Evolutionary conservation across 2,797 vertebrate species (phyloP).

Genomic region (Neosalanx taihuensis): DNA sequence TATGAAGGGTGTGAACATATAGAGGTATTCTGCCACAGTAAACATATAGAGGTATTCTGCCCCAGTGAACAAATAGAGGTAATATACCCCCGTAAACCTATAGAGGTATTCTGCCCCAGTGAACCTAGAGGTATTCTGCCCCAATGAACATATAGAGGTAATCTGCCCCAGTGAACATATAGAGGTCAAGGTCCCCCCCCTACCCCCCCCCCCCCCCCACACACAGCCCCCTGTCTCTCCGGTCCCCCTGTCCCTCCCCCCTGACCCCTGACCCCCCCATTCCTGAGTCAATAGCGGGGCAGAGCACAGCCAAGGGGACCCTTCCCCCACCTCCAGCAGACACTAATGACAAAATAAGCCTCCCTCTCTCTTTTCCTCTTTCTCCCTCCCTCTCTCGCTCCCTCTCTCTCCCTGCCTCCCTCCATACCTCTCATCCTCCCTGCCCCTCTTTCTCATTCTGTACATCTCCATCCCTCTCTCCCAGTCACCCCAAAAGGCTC

Average conservation of each 20-base stretch:
- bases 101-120: too few species aligned
- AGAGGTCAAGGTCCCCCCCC: constrained; percentile 84
- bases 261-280: constrained; percentile 80
- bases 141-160: constrained; percentile 58
- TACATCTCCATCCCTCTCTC: constrained; percentile 38
- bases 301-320: constrained; percentile 53
- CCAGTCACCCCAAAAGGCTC: constrained; percentile 49
- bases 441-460: too few species aligned
- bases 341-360: constrained; percentile 68
- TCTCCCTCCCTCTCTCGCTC: too few species aligned
- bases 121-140: constrained; percentile 75
- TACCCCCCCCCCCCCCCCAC: constrained; percentile 61
- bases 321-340: constrained; percentile 22
- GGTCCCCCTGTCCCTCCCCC: constrained; percentile 33
- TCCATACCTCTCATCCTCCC: constrained; percentile 34
- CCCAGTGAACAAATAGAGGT: too few species aligned
- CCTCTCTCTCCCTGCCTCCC: constrained; percentile 1
- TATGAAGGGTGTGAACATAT: too few species aligned
- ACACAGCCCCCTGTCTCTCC: constrained; percentile 69
- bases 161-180: constrained; percentile 81
- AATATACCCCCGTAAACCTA: too few species aligned
- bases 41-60: constrained; percentile 64
- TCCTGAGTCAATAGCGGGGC: constrained; percentile 72
- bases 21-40: too few species aligned
- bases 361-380: constrained; percentile 24